These are phyloP conservation scores for Taeniopygia guttata DNA, from an alignment of 2,797 vertebrate species.

Conservation along the genomic window DNA sequence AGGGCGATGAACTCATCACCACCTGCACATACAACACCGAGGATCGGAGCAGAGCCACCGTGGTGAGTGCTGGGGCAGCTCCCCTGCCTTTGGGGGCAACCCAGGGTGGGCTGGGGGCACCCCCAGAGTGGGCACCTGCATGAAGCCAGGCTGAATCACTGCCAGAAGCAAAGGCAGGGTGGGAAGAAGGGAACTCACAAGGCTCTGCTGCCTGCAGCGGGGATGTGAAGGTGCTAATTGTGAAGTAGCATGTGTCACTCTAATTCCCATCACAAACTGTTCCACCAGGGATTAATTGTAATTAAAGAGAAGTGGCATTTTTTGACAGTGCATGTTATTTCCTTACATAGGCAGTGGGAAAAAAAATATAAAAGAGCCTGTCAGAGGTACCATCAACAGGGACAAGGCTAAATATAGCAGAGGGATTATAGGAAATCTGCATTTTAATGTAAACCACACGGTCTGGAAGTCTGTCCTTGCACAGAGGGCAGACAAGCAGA, in stretches of 20 bases:
- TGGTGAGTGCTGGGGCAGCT: slow-evolving; percentile 75
- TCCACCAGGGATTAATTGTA: slow-evolving; percentile 18
- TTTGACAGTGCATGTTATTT: slow-evolving; percentile 49
- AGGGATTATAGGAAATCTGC: slow-evolving; percentile 51
- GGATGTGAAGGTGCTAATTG: slow-evolving; percentile 31
- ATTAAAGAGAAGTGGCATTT: slow-evolving; percentile 48
- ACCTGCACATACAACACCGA: slow-evolving; percentile 89
- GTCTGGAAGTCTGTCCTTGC: not conserved
- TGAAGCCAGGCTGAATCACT: not conserved
- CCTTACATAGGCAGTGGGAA: not conserved
- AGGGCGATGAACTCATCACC: slow-evolving; percentile 91
- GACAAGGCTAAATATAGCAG: slow-evolving; percentile 51
- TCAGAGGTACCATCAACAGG: slow-evolving; percentile 47
- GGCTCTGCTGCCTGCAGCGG: not conserved
- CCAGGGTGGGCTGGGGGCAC: not conserved
- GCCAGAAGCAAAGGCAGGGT: not conserved
- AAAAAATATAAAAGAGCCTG: not conserved
- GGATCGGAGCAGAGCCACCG: slow-evolving; percentile 79
- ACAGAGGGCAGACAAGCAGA: not conserved
- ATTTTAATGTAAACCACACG: slow-evolving; percentile 15
- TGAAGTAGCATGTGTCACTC: slow-evolving; percentile 6
- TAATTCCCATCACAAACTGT: slow-evolving; percentile 33
- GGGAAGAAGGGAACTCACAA: not conserved
- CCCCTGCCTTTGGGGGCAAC: not conserved
- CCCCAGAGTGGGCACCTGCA: not conserved